Evolutionary conservation across 2,113 vertebrate genomes (phyloP).

Genomic region (Cyprinodon brontotheroides): DNA sequence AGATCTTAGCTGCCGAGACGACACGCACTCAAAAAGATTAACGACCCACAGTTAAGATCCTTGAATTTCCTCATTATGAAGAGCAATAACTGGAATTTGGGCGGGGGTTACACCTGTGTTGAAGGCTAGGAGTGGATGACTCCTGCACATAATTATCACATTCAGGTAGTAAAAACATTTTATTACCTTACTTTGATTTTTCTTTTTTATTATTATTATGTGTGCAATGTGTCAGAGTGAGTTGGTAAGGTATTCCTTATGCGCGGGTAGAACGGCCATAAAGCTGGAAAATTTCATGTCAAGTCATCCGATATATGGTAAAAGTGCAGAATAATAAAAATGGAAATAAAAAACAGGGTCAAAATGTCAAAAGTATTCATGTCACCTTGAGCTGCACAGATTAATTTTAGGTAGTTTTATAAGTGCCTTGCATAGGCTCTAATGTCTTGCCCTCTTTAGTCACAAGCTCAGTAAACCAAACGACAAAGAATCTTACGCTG

Average conservation of each 20-base stretch:
- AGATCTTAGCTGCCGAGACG: conserved; percentile 14
- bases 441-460: background rate
- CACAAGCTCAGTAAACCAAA: background rate
- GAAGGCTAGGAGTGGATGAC: conserved; percentile 20
- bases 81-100: conserved; percentile 39
- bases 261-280: background rate
- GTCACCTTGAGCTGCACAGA: background rate
- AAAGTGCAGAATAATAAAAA: background rate
- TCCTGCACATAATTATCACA: conserved; percentile 57
- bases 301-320: background rate
- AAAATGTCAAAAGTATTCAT: background rate
- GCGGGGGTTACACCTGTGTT: conserved; percentile 40
- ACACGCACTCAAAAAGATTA: conserved; percentile 26
- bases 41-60: conserved; percentile 31
- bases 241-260: conserved; percentile 6
- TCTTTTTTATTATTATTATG: background rate
- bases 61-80: conserved; percentile 43
- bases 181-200: conserved; percentile 1
- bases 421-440: background rate
- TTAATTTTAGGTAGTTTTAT: background rate
- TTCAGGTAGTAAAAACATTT: conserved; percentile 31
- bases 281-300: background rate
- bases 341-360: background rate
- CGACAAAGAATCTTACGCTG: background rate
- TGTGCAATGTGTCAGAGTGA: background rate